Evolutionary conservation across 2,888 invertebrate genomes (phyloP).

Genomic region (Steromphala cineraria): DNA sequence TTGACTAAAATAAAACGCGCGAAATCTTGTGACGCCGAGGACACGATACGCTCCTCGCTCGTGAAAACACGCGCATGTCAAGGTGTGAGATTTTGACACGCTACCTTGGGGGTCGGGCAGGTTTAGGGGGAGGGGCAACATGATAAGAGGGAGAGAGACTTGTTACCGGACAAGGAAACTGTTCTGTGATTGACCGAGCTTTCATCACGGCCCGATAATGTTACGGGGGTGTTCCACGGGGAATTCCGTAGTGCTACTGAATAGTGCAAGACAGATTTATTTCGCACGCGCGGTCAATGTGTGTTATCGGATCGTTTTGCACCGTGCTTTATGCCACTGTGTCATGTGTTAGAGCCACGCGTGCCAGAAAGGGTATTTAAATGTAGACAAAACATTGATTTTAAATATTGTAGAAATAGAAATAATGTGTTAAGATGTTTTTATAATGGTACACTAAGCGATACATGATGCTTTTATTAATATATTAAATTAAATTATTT

Average conservation of each 20-base stretch:
- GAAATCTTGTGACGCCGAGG: neutral
- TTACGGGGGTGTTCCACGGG: neutral
- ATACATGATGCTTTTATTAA: neutral
- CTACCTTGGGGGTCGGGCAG: neutral
- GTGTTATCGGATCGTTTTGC: neutral
- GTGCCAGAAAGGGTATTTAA: neutral
- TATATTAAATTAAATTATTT: too few species aligned
- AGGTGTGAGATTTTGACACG: neutral
- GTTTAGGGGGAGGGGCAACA: neutral
- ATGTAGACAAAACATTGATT: neutral
- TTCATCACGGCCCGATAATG: neutral
- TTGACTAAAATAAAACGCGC: conserved; percentile 1
- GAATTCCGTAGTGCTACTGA: neutral
- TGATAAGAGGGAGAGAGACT: neutral
- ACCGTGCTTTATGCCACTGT: neutral
- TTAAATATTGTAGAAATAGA: neutral
- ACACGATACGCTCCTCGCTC: neutral
- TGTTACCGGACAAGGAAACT: neutral
- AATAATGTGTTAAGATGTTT: neutral
- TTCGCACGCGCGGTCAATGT: conserved; percentile 6
- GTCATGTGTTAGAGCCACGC: neutral
- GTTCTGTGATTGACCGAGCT: neutral
- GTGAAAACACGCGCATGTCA: neutral
- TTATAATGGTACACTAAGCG: neutral
- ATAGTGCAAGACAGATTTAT: neutral